Evolutionary conservation across 2,888 invertebrate species (phyloP), one percentile per base, ranked within the genome.

Genomic region (Diabrotica balteata): DNA sequence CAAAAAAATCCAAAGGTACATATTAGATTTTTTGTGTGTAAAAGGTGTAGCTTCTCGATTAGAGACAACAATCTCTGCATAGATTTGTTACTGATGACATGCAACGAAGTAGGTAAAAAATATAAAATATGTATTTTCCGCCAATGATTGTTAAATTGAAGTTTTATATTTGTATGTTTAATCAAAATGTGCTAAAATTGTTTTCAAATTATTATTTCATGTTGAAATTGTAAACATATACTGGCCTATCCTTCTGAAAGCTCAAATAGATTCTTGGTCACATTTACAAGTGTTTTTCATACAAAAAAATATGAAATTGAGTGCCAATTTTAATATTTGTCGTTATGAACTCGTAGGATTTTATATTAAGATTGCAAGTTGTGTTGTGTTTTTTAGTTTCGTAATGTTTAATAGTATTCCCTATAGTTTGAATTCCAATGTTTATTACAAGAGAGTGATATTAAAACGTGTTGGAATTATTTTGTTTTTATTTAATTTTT

Each of bases 371-470:
- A 63, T 72, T 72, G 63, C 66, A 70, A 72, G 66, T 67, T 67
- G 70, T 69, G 67, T 66, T 66, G 66, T 68, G 64, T 67, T 52
- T 65, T 66, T 59, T 59, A 63, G 53, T 69, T 72, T 70, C 60
- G 49, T 70, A 60, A 63, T 63, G 51, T 70, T 64, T 59, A 46
- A 46, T 58, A 52, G 52, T 43, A 11, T 43, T 59, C 32, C 32
- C 50, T 59, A 59, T 61, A 61, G 66, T 60, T 63, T 53, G 49
- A 60, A 63, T 62, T 63, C 60, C 44, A 22, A 68, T 68, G 64
- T 64, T 63, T 68, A 32, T 68, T 67, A 67, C 47, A 44, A 32
- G 62, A 68, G 73, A 73, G 72, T 73, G 74, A 73, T 74, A 73
- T 72, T 73, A 72, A 69, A 71, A 59, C 59, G 68, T 69, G 68